Percentiles rank a stretch among this genome's conserved stretches.
These are phyloP conservation scores for Hippasteria phrygiana DNA, from an alignment of 53 echinoderm and acorn worm species.

Conservation along the genomic window DNA sequence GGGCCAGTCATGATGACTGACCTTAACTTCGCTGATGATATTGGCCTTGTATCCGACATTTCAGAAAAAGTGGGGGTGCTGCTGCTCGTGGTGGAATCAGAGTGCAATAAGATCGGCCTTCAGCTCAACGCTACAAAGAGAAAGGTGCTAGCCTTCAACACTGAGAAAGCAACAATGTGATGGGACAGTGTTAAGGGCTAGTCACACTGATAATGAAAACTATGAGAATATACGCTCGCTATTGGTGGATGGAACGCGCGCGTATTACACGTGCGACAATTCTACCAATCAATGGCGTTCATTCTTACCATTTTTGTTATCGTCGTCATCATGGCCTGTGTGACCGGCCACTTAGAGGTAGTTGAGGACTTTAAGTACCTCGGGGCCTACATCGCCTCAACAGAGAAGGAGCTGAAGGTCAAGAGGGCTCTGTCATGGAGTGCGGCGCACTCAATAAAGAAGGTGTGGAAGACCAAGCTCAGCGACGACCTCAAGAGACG, in stretches of 20 bases:
- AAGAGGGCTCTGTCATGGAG: constrained; percentile 1
- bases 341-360: too few species aligned
- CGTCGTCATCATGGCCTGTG: too few species aligned
- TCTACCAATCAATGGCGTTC: too few species aligned
- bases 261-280: too few species aligned
- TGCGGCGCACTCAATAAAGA: not conserved
- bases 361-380: too few species aligned
- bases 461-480: not conserved
- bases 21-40: constrained; percentile 56
- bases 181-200: constrained; percentile 28
- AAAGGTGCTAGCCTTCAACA: constrained; percentile 37
- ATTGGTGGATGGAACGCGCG: too few species aligned
- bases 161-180: not conserved
- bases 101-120: constrained; percentile 44
- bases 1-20: constrained; percentile 31
- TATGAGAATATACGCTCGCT: too few species aligned
- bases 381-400: not conserved
- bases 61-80: too few species aligned
- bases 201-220: not conserved
- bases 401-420: not conserved
- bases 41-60: constrained; percentile 25
- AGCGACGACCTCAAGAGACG: not conserved
- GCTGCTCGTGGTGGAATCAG: not conserved
- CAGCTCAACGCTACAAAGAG: constrained; percentile 38
- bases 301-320: too few species aligned